Conservation (phyloP, 1,140 invertebrate genomes). For the Mizuhopecten yessoensis region DNA sequence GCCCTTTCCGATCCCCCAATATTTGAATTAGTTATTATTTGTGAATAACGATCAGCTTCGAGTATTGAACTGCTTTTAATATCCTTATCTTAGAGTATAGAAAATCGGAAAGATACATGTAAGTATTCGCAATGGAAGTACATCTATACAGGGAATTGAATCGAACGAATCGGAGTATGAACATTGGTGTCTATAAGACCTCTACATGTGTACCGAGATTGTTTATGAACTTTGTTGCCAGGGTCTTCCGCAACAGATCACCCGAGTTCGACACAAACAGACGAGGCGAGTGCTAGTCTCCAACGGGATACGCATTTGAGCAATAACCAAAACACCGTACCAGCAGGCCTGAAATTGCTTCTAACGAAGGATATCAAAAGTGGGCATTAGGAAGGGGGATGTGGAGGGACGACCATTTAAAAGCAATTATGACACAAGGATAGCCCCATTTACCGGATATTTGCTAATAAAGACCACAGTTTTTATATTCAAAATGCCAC, state of each 20-base stretch:
- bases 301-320: not conserved
- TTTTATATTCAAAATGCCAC: slow-evolving; percentile 29
- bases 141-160: too few relatives aligned
- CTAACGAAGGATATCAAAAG: slow-evolving; percentile 34
- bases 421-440: slow-evolving; percentile 17
- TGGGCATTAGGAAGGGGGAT: slow-evolving; percentile 27
- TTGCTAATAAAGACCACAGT: slow-evolving; percentile 33
- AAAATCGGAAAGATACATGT: too few relatives aligned
- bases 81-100: too few relatives aligned
- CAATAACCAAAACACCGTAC: not conserved
- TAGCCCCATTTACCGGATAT: slow-evolving; percentile 27
- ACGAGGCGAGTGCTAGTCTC: not conserved
- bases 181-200: too few relatives aligned
- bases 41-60: too few relatives aligned
- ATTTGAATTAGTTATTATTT: too few relatives aligned
- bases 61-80: too few relatives aligned
- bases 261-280: not conserved
- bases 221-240: too few relatives aligned
- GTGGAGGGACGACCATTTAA: slow-evolving; percentile 2
- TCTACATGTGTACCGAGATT: too few relatives aligned
- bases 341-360: slow-evolving; percentile 15
- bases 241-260: not conserved
- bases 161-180: too few relatives aligned
- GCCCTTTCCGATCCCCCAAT: too few relatives aligned
- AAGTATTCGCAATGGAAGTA: too few relatives aligned